Evolutionary conservation across 2,888 invertebrate species (phyloP), one percentile per base, ranked within the genome.

Genomic region (Diplolepis rosae): DNA sequence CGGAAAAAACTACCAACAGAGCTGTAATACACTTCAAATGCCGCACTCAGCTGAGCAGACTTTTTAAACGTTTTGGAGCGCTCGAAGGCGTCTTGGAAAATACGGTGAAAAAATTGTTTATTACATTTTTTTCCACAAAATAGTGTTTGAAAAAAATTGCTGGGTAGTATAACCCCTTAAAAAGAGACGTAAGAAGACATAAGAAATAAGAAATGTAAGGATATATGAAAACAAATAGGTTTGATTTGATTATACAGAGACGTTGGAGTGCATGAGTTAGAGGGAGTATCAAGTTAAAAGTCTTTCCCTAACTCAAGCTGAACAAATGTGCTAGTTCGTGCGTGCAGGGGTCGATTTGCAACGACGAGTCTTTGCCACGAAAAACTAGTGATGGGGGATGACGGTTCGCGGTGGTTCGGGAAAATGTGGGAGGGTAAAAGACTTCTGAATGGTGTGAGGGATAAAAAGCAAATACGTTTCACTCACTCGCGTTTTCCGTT

Each of bases 391-490:
- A 74, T 70, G 45, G 69, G 73, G 52, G 74, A n/a, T 24, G 71
- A 69, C 24, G 65, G 54, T 61, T 22, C 35, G 70, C 35, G 73
- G 66, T 66, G 71, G 65, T 50, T 39, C 15, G 22, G 51, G 67
- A 22, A 68, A 67, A 27, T 66, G 72, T 65, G 67, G 66, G 71
- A 66, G 71, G 71, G 68, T 65, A 77, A 78, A 77, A 81, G 80
- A 82, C 79, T 82, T 80, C 82, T 84, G 82, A 85, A 85, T 85
- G 83, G 84, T 84, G 84, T 81, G 82, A 84, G 84, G 85, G 85
- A 86, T 87, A 87, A 87, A 87, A 87, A 87, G 87, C 87, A 87
- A 87, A 87, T 87, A 87, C 86, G 85, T 86, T 87, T 87, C 85
- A 85, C 85, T 87, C 86, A 84, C 85, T 86, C 87, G 86, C 86